These are phyloP conservation scores for Mormyrus proboscirostris DNA, from an alignment of 2,797 vertebrate species.

Conservation along the genomic window DNA sequence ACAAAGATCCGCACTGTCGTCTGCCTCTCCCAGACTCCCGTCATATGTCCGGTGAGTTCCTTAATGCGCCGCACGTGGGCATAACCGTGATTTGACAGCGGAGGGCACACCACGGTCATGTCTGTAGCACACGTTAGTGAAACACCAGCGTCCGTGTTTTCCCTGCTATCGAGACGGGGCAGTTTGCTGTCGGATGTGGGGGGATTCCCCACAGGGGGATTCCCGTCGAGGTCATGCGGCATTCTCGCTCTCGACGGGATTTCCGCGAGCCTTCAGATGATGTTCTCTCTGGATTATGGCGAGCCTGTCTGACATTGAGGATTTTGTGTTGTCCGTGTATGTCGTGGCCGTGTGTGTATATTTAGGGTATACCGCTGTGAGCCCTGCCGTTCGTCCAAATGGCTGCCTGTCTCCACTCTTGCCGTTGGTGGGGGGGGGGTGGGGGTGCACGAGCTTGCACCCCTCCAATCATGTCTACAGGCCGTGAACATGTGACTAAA, in stretches of 20 bases:
- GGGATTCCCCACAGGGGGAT: neutral
- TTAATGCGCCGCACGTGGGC: neutral
- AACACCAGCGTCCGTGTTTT: neutral
- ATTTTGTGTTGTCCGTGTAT: neutral
- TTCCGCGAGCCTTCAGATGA: neutral
- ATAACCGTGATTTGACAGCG: neutral
- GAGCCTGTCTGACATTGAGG: neutral
- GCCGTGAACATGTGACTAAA: neutral
- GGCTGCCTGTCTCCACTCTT: neutral
- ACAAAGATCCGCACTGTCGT: neutral
- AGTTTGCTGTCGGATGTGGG: neutral
- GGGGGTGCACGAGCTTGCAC: too few species aligned
- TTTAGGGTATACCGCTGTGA: neutral
- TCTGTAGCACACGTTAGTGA: neutral
- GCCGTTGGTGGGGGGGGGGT: neutral
- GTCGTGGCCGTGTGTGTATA: neutral
- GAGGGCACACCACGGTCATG: neutral
- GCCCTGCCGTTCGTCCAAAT: neutral
- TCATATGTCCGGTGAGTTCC: constrained; percentile 1
- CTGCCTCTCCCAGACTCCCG: neutral
- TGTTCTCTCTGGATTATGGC: neutral
- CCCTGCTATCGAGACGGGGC: neutral
- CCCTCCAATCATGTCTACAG: neutral
- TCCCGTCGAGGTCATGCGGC: neutral
- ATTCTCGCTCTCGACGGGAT: neutral